Evolutionary conservation across 2,113 vertebrate species (phyloP).

Genomic region (Ardeotis arabs): DNA sequence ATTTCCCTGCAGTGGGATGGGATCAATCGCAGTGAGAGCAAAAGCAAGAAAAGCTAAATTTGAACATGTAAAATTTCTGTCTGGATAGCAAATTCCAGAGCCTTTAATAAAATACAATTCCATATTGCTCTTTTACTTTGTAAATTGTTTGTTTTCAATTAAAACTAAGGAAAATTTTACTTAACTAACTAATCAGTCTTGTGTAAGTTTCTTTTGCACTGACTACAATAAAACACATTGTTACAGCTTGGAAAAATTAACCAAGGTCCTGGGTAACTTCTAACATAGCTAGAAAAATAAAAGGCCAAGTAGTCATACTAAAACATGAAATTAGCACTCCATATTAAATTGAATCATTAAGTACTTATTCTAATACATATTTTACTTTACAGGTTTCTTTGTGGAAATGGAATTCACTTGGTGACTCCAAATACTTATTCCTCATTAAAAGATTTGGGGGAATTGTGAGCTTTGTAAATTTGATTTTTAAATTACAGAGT

Average conservation of each 20-base stretch:
- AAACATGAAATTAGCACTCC: background rate
- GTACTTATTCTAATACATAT: background rate
- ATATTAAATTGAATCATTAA: background rate
- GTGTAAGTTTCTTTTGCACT: background rate
- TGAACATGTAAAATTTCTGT: background rate
- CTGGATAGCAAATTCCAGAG: background rate
- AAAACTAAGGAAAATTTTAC: background rate
- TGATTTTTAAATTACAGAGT: background rate
- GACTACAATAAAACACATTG: background rate
- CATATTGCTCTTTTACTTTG: background rate
- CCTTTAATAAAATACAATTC: background rate
- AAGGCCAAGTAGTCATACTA: background rate
- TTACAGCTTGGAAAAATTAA: background rate
- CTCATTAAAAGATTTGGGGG: constrained; percentile 77
- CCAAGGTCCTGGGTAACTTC: background rate
- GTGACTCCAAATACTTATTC: constrained; percentile 83
- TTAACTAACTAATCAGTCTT: background rate
- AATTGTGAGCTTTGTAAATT: constrained; percentile 74
- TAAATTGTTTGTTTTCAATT: background rate
- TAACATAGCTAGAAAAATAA: background rate
- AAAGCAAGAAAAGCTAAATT: background rate
- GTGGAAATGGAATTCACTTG: constrained; percentile 79
- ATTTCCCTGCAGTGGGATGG: background rate
- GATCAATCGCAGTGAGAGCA: background rate
- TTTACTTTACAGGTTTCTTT: constrained; percentile 72